A percentile compares a stretch with the other conserved stretches of the same genome.
Conservation (phyloP, 2,113 vertebrate genomes). For the Octodon degus region DNA sequence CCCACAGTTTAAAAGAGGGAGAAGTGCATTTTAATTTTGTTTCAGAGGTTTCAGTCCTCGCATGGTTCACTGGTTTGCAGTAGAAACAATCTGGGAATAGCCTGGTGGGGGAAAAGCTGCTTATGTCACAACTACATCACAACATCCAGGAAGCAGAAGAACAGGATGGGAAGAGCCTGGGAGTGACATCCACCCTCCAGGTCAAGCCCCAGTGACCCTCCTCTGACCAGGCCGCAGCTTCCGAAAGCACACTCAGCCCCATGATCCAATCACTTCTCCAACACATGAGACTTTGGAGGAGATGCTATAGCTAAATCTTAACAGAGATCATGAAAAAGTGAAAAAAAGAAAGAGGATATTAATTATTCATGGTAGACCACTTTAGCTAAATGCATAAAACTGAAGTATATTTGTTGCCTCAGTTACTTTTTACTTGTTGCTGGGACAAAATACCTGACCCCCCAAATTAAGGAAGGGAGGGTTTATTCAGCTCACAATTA, state of each 20-base stretch:
- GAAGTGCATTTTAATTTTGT: not conserved
- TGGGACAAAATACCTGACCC: no score
- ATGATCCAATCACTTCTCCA: not conserved
- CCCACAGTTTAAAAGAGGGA: not conserved
- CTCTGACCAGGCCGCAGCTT: not conserved
- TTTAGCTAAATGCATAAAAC: not conserved
- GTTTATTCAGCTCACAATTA: no score
- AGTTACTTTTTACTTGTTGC: no score
- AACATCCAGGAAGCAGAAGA: not conserved
- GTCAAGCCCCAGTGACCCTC: not conserved
- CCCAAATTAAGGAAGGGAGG: no score
- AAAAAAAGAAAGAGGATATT: not conserved
- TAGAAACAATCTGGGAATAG: not conserved
- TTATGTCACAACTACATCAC: not conserved
- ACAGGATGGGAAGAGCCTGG: not conserved
- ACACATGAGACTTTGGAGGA: not conserved
- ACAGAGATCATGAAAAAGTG: not conserved
- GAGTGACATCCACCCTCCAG: not conserved
- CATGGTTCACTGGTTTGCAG: not conserved
- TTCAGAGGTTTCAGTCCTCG: not conserved
- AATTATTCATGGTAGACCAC: not conserved
- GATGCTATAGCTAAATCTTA: not conserved
- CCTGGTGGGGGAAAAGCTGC: not conserved
- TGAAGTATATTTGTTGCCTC: no score
- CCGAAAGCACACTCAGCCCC: not conserved